These are phyloP conservation scores for Exocentrus adspersus DNA, from an alignment of 2,888 invertebrate species.

Conservation along the genomic window DNA sequence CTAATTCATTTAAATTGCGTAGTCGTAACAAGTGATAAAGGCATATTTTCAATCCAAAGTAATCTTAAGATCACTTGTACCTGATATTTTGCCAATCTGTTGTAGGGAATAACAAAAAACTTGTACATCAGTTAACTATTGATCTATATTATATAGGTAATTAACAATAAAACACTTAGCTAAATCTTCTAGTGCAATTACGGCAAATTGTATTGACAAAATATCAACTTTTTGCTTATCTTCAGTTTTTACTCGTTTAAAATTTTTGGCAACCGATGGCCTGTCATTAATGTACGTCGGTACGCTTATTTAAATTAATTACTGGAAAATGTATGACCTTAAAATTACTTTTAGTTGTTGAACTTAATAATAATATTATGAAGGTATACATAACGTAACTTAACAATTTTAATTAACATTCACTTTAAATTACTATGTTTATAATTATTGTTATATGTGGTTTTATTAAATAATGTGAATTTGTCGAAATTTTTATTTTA, in stretches of 20 bases:
- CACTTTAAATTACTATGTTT: constrained; percentile 49
- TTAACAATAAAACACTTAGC: constrained; percentile 56
- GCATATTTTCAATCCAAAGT: constrained; percentile 45
- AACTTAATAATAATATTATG: constrained; percentile 49
- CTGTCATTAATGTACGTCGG: no score
- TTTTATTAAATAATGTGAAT: constrained; percentile 51
- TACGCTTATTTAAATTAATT: no score
- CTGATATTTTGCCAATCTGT: constrained; percentile 42
- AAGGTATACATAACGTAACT: constrained; percentile 50
- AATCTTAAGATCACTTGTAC: constrained; percentile 37
- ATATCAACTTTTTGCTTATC: constrained; percentile 41
- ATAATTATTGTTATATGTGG: constrained; percentile 57
- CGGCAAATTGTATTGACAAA: constrained; percentile 47
- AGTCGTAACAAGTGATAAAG: constrained; percentile 24
- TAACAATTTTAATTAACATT: constrained; percentile 53
- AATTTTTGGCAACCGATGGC: no score
- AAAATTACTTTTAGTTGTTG: constrained; percentile 45
- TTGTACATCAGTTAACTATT: constrained; percentile 50
- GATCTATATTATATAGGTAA: constrained; percentile 50
- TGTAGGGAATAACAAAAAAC: constrained; percentile 43
- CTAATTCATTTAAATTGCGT: neutral
- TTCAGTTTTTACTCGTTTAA: constrained; percentile 8
- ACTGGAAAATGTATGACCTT: constrained; percentile 36
- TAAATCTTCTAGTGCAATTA: constrained; percentile 50
- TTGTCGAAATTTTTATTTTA: constrained; percentile 46